Conservation (phyloP, 2,797 vertebrate species). For the Fringilla coelebs region DNA sequence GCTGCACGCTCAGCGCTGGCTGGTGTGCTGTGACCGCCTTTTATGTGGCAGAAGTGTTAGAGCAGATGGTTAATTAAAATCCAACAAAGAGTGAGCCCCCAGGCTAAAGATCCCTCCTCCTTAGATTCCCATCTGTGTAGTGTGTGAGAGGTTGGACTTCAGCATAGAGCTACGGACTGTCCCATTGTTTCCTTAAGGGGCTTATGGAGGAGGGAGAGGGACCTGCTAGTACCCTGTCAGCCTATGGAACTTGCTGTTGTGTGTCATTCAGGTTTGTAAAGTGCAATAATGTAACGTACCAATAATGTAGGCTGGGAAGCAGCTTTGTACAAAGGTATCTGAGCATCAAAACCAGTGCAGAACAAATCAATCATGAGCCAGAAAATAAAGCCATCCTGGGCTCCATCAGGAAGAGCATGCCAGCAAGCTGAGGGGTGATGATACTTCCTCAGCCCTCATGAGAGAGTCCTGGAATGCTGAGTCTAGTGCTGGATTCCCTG, state of each 20-base stretch:
- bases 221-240: not conserved
- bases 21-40: not conserved
- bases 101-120: not conserved
- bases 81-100: not conserved
- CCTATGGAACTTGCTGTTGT: not conserved
- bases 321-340: not conserved
- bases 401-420: not conserved
- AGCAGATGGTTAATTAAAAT: not conserved
- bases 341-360: not conserved
- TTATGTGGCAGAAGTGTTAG: not conserved
- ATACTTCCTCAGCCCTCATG: not conserved
- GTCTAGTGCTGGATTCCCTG: not conserved
- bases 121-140: not conserved
- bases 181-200: not conserved
- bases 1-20: rapidly evolving
- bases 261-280: not conserved
- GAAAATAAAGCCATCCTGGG: not conserved
- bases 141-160: not conserved
- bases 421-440: not conserved
- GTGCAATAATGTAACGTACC: not conserved
- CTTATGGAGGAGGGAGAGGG: not conserved
- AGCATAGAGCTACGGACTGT: not conserved
- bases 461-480: not conserved
- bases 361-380: not conserved
- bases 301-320: not conserved